Evolutionary conservation across 2,797 vertebrate species (phyloP).

Genomic region (Gymnoscopelus braueri): DNA sequence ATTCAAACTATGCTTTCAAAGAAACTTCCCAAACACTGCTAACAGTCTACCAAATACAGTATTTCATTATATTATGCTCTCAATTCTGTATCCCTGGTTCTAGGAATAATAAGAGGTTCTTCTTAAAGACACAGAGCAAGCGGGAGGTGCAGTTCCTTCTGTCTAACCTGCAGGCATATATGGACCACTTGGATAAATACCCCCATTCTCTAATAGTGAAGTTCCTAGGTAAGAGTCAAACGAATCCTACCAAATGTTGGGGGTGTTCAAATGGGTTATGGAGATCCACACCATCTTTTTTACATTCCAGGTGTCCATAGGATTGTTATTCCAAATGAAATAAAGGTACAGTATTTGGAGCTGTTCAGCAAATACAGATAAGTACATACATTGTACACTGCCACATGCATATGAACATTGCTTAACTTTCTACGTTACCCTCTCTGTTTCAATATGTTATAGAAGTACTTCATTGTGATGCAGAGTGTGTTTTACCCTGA

Average conservation of each 20-base stretch:
- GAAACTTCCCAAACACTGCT: too few relatives aligned
- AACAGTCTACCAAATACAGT: too few relatives aligned
- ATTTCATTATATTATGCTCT: background rate
- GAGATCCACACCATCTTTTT: slow-evolving; percentile 6
- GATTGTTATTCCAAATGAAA: slow-evolving; percentile 61
- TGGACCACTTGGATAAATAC: slow-evolving; percentile 78
- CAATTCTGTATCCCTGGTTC: slow-evolving; percentile 13
- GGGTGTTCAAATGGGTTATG: background rate
- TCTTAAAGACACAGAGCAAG: slow-evolving; percentile 83
- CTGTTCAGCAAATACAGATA: background rate
- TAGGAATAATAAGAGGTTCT: slow-evolving; percentile 85
- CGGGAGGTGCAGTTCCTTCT: slow-evolving; percentile 80
- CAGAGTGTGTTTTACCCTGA: slow-evolving; percentile 86
- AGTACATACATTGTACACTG: background rate
- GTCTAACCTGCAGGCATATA: slow-evolving; percentile 76
- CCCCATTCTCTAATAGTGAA: slow-evolving; percentile 84
- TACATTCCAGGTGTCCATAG: slow-evolving; percentile 58
- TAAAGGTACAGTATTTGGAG: slow-evolving; percentile 45
- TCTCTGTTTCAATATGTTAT: slow-evolving; percentile 14
- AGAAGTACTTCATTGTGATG: slow-evolving; percentile 88
- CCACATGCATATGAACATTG: too few relatives aligned
- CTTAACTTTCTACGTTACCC: background rate
- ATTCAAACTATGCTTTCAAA: too few relatives aligned
- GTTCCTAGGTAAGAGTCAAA: slow-evolving; percentile 77
- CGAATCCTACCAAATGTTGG: background rate